Evolutionary conservation across 2,888 invertebrate genomes (phyloP).

Genomic region (Beris chalybata): DNA sequence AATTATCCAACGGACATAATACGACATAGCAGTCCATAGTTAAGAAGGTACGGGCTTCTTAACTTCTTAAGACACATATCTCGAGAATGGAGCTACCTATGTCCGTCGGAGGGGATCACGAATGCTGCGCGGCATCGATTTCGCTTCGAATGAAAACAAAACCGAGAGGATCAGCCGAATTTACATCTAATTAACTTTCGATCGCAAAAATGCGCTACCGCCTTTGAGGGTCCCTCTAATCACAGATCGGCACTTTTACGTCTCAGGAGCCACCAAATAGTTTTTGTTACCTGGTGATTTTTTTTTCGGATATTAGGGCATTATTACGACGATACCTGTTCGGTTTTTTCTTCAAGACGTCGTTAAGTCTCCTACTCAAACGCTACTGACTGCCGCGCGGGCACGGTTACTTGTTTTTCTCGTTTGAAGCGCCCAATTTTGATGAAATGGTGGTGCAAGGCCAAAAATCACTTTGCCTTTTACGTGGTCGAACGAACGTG

Average conservation of each 20-base stretch:
- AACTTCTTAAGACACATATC: too few species aligned
- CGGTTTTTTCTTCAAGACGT: slow-evolving; percentile 4
- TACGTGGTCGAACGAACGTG: not conserved
- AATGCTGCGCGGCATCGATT: not conserved
- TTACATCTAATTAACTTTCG: slow-evolving; percentile 49
- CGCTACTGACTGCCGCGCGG: slow-evolving; percentile 10
- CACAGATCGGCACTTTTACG: slow-evolving; percentile 37
- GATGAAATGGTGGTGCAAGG: slow-evolving; percentile 25
- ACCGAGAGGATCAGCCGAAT: slow-evolving; percentile 42
- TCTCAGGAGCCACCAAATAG: slow-evolving; percentile 33
- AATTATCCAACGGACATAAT: slow-evolving; percentile 34
- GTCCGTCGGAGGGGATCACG: slow-evolving; percentile 1
- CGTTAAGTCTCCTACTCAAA: slow-evolving; percentile 5
- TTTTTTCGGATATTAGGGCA: slow-evolving; percentile 21
- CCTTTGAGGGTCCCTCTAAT: slow-evolving; percentile 37
- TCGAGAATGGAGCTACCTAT: not conserved
- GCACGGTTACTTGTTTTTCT: slow-evolving; percentile 14
- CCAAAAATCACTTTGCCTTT: slow-evolving; percentile 14
- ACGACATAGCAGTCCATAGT: slow-evolving; percentile 1
- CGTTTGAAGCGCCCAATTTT: slow-evolving; percentile 17
- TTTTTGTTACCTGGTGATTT: slow-evolving; percentile 21
- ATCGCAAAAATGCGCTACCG: slow-evolving; percentile 41
- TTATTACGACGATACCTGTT: not conserved
- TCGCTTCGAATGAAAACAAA: slow-evolving; percentile 16
- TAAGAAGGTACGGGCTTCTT: not conserved